Evolutionary conservation across 2,797 vertebrate species (phyloP).

Genomic region (Coregonus ussuriensis): DNA sequence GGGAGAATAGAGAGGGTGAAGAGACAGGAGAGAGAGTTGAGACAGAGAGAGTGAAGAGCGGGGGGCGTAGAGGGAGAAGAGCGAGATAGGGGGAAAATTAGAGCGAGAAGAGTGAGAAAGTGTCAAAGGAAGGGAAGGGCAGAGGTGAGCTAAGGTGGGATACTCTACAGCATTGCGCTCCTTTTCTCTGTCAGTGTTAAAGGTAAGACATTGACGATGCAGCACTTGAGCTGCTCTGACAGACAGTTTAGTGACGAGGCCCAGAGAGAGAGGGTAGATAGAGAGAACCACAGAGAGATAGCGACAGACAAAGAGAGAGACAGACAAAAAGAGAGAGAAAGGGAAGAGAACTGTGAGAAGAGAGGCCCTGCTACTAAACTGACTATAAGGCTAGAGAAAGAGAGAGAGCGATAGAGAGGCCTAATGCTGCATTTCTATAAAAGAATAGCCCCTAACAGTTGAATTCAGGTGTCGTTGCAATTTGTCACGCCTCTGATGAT

Average conservation of each 20-base stretch:
- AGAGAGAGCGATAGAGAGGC: background rate
- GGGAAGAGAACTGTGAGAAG: background rate
- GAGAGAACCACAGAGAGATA: background rate
- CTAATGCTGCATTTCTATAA: background rate
- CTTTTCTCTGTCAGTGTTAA: background rate
- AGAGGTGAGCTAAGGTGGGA: background rate
- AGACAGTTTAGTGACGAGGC: background rate
- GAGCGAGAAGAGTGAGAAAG: background rate
- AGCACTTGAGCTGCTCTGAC: background rate
- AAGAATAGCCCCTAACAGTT: background rate
- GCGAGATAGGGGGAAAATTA: background rate
- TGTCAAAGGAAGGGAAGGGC: background rate
- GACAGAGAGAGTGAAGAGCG: too few species aligned
- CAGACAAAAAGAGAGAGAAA: constrained; percentile 6
- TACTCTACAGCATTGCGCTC: background rate
- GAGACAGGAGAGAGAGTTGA: background rate
- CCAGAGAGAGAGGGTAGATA: background rate
- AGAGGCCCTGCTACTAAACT: background rate
- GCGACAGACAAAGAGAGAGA: background rate
- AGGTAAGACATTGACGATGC: background rate
- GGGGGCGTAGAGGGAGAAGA: background rate
- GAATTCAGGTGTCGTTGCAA: background rate
- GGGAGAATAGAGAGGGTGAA: background rate
- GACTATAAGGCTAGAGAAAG: background rate
- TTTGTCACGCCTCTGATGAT: constrained; percentile 3